phyloP scores from a whole-genome alignment of 2,797 vertebrate species.

The Kryptolebias ocellatus region DNA sequence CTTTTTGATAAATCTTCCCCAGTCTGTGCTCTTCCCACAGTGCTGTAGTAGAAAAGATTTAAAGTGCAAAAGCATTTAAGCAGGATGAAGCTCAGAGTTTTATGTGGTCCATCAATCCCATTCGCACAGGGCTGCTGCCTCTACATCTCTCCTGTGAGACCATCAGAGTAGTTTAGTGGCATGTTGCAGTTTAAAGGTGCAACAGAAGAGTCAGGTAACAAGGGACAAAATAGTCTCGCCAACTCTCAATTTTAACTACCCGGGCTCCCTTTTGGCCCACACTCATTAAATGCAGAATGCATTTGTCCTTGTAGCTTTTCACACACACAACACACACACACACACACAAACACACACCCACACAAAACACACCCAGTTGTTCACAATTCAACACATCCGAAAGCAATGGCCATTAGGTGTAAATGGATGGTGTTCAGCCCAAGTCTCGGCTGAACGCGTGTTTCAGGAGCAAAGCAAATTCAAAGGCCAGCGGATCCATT shows the following conservation, averaged over 20 bases:
- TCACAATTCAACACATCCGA: constrained; percentile 75
- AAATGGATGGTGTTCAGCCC: constrained; percentile 79
- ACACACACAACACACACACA: constrained; percentile 65
- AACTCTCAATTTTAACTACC: constrained; percentile 85
- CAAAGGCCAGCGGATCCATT: constrained; percentile 73
- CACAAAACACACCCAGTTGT: constrained; percentile 51
- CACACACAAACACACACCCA: constrained; percentile 51
- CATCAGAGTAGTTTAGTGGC: constrained; percentile 81
- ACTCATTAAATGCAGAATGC: constrained; percentile 84
- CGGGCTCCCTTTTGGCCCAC: constrained; percentile 80
- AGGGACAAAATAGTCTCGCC: constrained; percentile 83
- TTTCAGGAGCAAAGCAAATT: constrained; percentile 68
- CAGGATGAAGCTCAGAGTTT: constrained; percentile 75
- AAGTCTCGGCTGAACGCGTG: constrained; percentile 71
- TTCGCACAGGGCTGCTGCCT: constrained; percentile 64
- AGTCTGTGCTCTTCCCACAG: constrained; percentile 44
- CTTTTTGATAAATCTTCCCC: constrained; percentile 48
- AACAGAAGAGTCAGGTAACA: constrained; percentile 82
- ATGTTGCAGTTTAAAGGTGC: constrained; percentile 84
- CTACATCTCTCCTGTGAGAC: constrained; percentile 72
- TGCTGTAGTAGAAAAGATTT: constrained; percentile 60
- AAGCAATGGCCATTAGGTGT: constrained; percentile 77
- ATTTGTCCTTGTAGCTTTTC: constrained; percentile 84
- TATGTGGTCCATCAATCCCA: constrained; percentile 77
- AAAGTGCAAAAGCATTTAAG: constrained; percentile 74